These are phyloP conservation scores for Entosphenus tridentatus DNA, from an alignment of 2,113 vertebrate species.

Conservation along the genomic window DNA sequence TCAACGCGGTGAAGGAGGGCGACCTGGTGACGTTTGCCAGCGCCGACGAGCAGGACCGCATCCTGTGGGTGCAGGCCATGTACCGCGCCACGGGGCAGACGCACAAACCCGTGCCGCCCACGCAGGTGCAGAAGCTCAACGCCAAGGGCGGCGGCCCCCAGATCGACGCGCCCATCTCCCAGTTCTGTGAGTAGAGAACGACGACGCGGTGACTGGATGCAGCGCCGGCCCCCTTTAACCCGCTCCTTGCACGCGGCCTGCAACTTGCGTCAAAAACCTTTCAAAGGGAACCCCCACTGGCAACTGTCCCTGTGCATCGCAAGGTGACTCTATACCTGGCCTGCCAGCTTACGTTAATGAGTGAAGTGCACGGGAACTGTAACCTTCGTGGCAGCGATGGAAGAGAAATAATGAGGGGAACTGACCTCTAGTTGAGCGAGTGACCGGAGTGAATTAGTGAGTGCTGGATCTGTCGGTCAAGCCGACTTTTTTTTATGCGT, in stretches of 20 bases:
- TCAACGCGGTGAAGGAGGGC: conserved; percentile 77
- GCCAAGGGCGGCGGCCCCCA: conserved; percentile 30
- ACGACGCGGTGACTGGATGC: not conserved
- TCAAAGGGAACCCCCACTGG: not conserved
- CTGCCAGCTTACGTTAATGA: too few species aligned
- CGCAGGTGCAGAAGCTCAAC: conserved; percentile 44
- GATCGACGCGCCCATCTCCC: conserved; percentile 24
- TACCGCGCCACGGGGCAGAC: conserved; percentile 88
- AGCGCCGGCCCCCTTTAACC: not conserved
- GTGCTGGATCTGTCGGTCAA: too few species aligned
- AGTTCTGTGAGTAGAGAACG: conserved; percentile 38
- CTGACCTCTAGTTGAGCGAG: too few species aligned
- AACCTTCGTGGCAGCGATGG: too few species aligned
- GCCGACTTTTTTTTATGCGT: too few species aligned
- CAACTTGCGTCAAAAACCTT: not conserved
- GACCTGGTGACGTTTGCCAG: conserved; percentile 73
- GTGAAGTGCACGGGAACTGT: too few species aligned
- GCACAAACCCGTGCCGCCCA: conserved; percentile 56
- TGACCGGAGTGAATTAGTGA: too few species aligned
- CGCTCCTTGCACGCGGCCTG: not conserved
- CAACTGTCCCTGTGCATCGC: too few species aligned
- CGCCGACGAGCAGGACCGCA: conserved; percentile 65
- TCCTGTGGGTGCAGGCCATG: conserved; percentile 86
- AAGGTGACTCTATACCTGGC: too few species aligned
- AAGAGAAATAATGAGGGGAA: too few species aligned